Percentiles rank a stretch among this genome's conserved stretches.
Conservation (phyloP, 1,140 invertebrate genomes). For the Lithobius niger region DNA sequence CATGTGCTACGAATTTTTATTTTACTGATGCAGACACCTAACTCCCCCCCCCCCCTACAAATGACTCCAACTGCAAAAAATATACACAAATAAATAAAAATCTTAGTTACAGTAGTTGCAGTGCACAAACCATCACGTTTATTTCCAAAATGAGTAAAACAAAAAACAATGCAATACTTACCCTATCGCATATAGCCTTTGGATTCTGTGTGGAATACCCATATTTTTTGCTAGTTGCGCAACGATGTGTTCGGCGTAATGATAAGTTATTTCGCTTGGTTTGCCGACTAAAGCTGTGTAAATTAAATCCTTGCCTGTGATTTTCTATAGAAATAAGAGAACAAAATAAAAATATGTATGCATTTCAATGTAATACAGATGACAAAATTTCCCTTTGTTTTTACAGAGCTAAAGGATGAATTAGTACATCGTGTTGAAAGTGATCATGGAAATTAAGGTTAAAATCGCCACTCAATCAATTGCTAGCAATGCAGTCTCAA, state of each 20-base stretch:
- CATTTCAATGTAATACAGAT: neutral
- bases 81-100: slow-evolving; percentile 1
- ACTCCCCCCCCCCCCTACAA: neutral
- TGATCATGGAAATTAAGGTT: too few species aligned
- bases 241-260: slow-evolving; percentile 44
- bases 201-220: slow-evolving; percentile 33
- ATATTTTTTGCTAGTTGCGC: slow-evolving; percentile 39
- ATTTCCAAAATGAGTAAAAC: slow-evolving; percentile 2
- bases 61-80: neutral
- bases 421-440: too few species aligned
- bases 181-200: slow-evolving; percentile 46
- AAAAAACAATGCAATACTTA: slow-evolving; percentile 22
- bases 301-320: slow-evolving; percentile 44
- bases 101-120: slow-evolving; percentile 8
- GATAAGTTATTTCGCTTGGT: slow-evolving; percentile 50
- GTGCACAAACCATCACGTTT: neutral
- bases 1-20: neutral
- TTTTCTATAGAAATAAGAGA: slow-evolving; percentile 31
- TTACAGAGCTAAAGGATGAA: too few species aligned
- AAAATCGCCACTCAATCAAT: too few species aligned
- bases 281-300: slow-evolving; percentile 50
- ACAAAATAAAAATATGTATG: neutral
- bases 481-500: too few species aligned
- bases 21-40: neutral
- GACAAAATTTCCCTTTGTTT: too few species aligned